These are phyloP conservation scores for Lophotis ruficrista DNA, from an alignment of 2,113 vertebrate genomes.

Conservation along the genomic window DNA sequence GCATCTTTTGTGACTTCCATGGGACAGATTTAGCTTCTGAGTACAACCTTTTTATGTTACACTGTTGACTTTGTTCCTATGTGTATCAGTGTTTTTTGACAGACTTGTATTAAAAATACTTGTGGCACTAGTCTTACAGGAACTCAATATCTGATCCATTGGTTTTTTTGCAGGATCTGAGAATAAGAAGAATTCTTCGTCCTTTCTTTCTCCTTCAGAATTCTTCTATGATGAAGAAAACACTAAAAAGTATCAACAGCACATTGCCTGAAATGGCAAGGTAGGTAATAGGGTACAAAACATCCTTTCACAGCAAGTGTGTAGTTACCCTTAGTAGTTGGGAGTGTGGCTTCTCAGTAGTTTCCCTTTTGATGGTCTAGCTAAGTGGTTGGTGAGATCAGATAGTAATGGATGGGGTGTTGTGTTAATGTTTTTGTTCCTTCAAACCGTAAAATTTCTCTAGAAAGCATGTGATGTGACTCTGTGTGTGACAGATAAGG, in stretches of 20 bases:
- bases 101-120: background rate
- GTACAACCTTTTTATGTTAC: background rate
- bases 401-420: background rate
- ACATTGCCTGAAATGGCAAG: conserved; percentile 94
- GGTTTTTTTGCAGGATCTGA: conserved; percentile 75
- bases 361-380: background rate
- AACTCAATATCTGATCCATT: rapidly evolving
- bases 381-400: background rate
- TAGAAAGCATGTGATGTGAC: background rate
- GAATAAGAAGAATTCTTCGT: conserved; percentile 87
- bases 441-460: background rate
- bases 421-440: background rate
- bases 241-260: conserved; percentile 90
- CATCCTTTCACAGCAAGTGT: background rate
- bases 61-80: background rate
- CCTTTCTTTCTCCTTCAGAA: conserved; percentile 97
- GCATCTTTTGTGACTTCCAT: background rate
- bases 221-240: conserved; percentile 98
- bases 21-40: background rate
- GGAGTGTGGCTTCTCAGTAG: background rate
- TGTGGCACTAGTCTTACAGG: background rate
- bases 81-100: background rate
- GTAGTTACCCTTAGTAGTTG: background rate
- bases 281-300: conserved; percentile 53
- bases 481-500: background rate